Evolutionary conservation across 2,113 vertebrate species (phyloP).

Genomic region (Ginglymostoma cirratum): DNA sequence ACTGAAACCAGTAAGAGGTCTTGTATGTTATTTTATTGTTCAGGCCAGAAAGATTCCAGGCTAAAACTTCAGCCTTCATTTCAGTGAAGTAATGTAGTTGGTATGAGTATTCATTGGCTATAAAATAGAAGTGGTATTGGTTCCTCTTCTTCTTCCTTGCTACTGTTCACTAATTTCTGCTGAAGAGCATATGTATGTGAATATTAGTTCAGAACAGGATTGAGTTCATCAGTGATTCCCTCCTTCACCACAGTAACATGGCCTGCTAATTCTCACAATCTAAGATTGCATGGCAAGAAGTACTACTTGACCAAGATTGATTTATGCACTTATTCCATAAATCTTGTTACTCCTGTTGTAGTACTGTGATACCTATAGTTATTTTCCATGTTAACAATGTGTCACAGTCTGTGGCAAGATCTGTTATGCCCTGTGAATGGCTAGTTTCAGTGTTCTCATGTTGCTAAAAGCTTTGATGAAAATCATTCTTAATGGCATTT

Average conservation of each 20-base stretch:
- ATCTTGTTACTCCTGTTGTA: not conserved
- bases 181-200: not conserved
- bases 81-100: not conserved
- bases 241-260: not conserved
- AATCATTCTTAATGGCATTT: not conserved
- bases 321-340: not conserved
- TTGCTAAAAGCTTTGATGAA: not conserved
- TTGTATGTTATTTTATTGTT: not conserved
- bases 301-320: not conserved
- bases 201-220: conserved; percentile 4
- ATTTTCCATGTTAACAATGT: not conserved
- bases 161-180: not conserved
- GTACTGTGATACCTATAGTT: not conserved
- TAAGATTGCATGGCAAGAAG: not conserved
- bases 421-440: not conserved
- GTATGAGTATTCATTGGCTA: not conserved
- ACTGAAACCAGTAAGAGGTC: not conserved
- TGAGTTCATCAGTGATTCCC: not conserved
- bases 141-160: not conserved
- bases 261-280: not conserved
- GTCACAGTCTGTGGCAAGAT: not conserved
- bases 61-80: not conserved
- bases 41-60: not conserved
- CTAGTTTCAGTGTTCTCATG: not conserved
- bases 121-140: not conserved